Percentiles rank a stretch among this genome's conserved stretches.
Conservation (phyloP, 2,888 invertebrate genomes). For the Nomada ruficornis region DNA sequence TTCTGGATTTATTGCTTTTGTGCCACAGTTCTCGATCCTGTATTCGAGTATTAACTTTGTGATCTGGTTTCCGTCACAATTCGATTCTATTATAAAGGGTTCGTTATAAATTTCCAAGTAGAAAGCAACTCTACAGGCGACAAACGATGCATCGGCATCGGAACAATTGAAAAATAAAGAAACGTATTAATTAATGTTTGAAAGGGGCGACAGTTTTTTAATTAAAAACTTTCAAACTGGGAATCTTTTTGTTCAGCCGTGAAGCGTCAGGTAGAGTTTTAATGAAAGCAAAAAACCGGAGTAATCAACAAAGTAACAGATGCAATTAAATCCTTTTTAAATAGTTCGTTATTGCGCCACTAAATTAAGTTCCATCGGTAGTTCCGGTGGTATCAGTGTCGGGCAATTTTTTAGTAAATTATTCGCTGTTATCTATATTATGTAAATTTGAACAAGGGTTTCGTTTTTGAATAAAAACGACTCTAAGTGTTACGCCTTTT, state of each 20-base stretch:
- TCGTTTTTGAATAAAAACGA: not conserved
- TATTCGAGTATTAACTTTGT: not conserved
- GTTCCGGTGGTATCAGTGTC: not conserved
- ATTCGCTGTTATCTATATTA: not conserved
- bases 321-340: conserved; percentile 58
- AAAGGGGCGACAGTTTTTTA: conserved; percentile 39
- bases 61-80: not conserved
- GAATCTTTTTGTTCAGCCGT: conserved; percentile 53
- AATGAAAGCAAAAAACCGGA: conserved; percentile 62
- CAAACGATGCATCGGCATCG: conserved; percentile 16
- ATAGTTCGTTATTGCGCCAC: conserved; percentile 5
- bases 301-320: conserved; percentile 53
- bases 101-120: not conserved
- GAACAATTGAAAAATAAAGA: conserved; percentile 16
- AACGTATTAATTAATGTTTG: conserved; percentile 48
- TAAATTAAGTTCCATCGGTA: not conserved
- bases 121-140: not conserved
- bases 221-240: conserved; percentile 64
- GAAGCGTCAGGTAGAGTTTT: conserved; percentile 53
- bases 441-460: conserved; percentile 16
- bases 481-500: not conserved
- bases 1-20: not conserved
- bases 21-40: not conserved
- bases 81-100: not conserved
- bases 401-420: not conserved